Evolutionary conservation across 2,888 invertebrate genomes (phyloP).

Genomic region (Escarpia spicata): DNA sequence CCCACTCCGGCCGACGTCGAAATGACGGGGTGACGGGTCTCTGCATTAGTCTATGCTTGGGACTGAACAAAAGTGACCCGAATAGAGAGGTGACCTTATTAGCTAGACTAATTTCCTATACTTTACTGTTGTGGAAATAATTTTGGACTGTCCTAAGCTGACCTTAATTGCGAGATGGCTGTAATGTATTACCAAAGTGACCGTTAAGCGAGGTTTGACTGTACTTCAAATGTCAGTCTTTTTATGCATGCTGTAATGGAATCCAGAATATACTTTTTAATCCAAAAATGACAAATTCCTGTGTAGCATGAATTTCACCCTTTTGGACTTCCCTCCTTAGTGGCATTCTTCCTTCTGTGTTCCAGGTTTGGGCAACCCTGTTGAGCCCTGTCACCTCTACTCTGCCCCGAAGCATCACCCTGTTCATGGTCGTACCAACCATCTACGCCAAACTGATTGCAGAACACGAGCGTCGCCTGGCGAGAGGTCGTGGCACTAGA

Average conservation of each 20-base stretch:
- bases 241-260: not conserved
- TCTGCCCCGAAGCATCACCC: slow-evolving; percentile 71
- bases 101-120: too few relatives aligned
- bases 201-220: too few relatives aligned
- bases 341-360: not conserved
- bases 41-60: too few relatives aligned
- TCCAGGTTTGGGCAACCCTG: slow-evolving; percentile 61
- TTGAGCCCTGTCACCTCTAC: slow-evolving; percentile 50
- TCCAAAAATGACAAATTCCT: not conserved
- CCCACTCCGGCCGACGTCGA: too few relatives aligned
- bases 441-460: slow-evolving; percentile 82
- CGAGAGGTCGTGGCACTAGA: slow-evolving; percentile 53
- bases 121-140: too few relatives aligned
- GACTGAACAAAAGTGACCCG: too few relatives aligned
- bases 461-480: slow-evolving; percentile 69
- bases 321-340: not conserved
- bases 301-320: not conserved
- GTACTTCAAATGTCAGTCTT: too few relatives aligned
- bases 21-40: too few relatives aligned
- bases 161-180: too few relatives aligned
- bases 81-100: too few relatives aligned
- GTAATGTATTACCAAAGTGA: too few relatives aligned
- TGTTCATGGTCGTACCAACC: slow-evolving; percentile 91
- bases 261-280: not conserved
- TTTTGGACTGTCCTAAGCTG: too few relatives aligned